phyloP scores from a whole-genome alignment of 2,797 vertebrate species.

The Halcyon smyrnensis region DNA sequence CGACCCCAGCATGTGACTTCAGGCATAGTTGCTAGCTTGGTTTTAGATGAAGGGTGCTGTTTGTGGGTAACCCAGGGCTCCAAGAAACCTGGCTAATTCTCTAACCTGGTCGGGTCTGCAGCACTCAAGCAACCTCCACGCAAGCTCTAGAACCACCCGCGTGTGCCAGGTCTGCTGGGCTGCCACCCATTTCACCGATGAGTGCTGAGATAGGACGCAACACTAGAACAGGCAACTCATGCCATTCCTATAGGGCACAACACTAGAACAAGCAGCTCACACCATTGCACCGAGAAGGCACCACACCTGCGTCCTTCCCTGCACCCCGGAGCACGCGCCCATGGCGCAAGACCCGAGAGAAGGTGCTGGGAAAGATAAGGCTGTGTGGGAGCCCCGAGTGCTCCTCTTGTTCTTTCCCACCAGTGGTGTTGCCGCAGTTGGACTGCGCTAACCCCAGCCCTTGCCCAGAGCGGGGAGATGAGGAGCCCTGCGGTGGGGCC shows the following conservation, averaged over 20 bases:
- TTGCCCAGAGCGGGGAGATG: not conserved
- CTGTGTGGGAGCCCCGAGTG: not conserved
- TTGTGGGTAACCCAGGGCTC: not conserved
- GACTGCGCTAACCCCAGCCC: not conserved
- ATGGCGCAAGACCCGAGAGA: accelerated
- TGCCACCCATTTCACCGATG: not conserved
- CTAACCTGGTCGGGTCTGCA: accelerated
- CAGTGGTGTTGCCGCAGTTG: not conserved
- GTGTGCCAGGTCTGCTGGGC: accelerated
- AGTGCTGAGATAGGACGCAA: not conserved
- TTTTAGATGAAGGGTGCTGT: not conserved
- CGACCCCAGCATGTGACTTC: accelerated
- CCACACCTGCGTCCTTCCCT: not conserved
- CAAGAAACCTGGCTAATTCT: not conserved
- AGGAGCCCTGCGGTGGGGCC: not conserved
- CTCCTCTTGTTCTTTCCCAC: not conserved
- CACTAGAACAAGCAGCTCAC: not conserved
- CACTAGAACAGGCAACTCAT: not conserved
- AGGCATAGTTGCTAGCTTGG: accelerated
- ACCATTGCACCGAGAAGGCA: accelerated
- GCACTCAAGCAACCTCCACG: accelerated
- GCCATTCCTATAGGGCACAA: accelerated
- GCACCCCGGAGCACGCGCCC: not conserved
- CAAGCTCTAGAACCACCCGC: accelerated
- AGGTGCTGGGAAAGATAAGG: not conserved